Conservation (phyloP, 2,797 vertebrate genomes). For the Diglossa cyanea region DNA sequence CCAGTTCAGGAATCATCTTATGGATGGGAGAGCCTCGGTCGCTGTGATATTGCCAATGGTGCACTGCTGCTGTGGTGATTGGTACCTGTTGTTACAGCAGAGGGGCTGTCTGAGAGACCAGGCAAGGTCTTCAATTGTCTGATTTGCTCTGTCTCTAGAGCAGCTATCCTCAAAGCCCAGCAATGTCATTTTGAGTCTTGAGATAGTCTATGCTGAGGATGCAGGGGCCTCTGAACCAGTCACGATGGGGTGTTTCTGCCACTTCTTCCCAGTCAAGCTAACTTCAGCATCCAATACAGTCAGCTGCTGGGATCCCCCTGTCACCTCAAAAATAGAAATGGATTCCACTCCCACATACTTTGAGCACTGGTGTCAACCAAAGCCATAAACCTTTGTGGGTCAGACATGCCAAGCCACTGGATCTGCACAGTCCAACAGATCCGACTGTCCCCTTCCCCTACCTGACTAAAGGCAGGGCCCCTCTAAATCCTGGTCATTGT, state of each 20-base stretch:
- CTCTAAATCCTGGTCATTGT: background rate
- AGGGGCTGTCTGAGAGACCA: background rate
- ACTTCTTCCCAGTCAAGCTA: background rate
- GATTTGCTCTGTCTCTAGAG: background rate
- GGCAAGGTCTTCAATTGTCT: background rate
- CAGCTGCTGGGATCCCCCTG: background rate
- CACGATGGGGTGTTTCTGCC: background rate
- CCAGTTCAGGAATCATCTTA: background rate
- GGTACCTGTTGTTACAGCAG: background rate
- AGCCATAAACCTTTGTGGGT: background rate
- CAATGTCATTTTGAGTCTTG: background rate
- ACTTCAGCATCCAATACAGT: background rate
- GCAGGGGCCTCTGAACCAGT: background rate
- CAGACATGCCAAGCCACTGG: background rate
- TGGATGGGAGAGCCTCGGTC: rapidly evolving
- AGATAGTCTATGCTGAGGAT: rapidly evolving
- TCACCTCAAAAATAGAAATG: background rate
- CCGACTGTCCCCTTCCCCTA: rapidly evolving
- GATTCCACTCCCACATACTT: background rate
- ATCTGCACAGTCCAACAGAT: background rate
- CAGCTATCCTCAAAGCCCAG: background rate
- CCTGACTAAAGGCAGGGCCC: background rate
- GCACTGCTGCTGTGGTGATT: rapidly evolving
- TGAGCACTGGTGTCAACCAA: rapidly evolving
- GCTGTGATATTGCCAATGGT: rapidly evolving